phyloP scores from a whole-genome alignment of 2,797 vertebrate species.

The Hylomyscus alleni region DNA sequence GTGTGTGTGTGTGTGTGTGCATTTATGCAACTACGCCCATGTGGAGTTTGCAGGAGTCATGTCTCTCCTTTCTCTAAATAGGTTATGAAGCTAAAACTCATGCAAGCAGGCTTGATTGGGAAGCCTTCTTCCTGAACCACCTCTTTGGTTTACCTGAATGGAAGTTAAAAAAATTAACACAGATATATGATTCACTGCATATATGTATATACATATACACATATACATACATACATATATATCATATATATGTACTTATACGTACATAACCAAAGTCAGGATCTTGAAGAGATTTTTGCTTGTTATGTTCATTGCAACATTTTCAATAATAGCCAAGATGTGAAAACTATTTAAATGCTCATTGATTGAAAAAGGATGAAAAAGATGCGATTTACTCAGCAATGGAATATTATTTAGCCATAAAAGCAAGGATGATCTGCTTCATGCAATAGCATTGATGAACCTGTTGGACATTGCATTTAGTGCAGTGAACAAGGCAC shows the following conservation, averaged over 20 bases:
- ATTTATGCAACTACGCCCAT: too few species aligned
- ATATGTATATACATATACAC: neutral
- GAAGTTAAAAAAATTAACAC: neutral
- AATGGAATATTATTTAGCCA: neutral
- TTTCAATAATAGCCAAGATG: neutral
- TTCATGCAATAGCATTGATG: neutral
- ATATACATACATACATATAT: neutral
- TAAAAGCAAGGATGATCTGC: too few species aligned
- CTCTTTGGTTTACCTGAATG: neutral
- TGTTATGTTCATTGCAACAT: neutral
- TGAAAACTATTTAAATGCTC: neutral
- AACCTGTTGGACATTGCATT: neutral
- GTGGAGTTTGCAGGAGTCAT: neutral
- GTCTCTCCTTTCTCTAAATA: neutral
- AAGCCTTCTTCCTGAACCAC: neutral
- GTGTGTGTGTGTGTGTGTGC: neutral
- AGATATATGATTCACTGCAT: neutral
- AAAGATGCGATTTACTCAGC: neutral
- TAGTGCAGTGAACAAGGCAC: too few species aligned
- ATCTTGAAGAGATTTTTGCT: neutral
- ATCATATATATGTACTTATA: neutral
- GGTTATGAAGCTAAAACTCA: neutral
- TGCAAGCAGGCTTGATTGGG: neutral
- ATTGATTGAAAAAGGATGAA: neutral
- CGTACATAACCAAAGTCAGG: neutral